Evolutionary conservation across 2,113 vertebrate species (phyloP), one percentile per base, ranked within the genome.

Genomic region (Oryzias melastigma): DNA sequence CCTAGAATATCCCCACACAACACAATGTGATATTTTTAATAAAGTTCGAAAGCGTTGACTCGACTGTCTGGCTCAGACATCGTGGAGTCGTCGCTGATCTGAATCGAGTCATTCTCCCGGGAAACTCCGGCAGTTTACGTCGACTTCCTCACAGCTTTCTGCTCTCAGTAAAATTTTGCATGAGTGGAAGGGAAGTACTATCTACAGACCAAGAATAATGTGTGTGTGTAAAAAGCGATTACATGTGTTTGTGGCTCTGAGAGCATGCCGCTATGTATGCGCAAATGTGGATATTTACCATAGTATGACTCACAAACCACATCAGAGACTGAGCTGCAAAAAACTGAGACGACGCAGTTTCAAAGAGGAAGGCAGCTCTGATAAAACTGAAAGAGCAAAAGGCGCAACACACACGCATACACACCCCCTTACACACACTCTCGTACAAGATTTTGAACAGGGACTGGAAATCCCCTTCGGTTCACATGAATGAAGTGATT

Each of bases 301-400:
- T 84, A 85, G 44, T 52, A 77, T 87, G 85, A 90, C 74, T 87
- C 81, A 86, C 43, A 80, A 79, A 78, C 89, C 90, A 88, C 90
- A 88, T 87, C 87, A 88, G 73, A 90, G 69, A 73, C 73, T 55
- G 24, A 68, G 77, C 69, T 77, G 81, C 68, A 73, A 77, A 84
- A 88, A 83, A 85, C 65, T 77, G 77, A 89, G 87, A 89, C 80
- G 84, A 85, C 83, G 75, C 77, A 80, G 85, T 90, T 90, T 91
- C 87, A 84, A 60, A 90, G 77, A 88, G 90, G 86, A 91, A 90
- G 78, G 80, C 75, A 79, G 77, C 72, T 68, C 56, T 81, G 84
- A 87, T 79, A 85, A 74, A 76, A 65, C 81, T 81, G 58, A 87
- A 60, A 80, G 68, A 86, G 82, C 76, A 83, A 80, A 72, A 78